Conservation (phyloP, 2,113 vertebrate genomes). For the Chaetodon auriga region DNA sequence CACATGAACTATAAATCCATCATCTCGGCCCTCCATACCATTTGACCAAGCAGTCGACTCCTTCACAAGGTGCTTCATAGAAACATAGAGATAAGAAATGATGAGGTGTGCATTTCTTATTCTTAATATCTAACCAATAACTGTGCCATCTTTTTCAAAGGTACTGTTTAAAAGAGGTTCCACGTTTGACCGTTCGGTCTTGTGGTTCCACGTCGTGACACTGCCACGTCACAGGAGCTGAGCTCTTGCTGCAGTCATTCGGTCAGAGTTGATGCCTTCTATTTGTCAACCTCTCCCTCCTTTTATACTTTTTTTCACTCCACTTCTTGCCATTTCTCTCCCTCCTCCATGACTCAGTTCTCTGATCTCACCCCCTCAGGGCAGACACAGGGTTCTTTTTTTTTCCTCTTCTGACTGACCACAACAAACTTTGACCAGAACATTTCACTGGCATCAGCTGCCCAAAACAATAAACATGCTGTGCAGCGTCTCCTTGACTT, state of each 20-base stretch:
- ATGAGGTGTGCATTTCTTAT: constrained; percentile 14
- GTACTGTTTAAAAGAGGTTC: constrained; percentile 5
- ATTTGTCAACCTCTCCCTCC: constrained; percentile 36
- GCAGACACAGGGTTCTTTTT: constrained; percentile 8
- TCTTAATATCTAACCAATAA: constrained; percentile 4
- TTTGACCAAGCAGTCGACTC: constrained; percentile 34
- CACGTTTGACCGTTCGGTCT: constrained; percentile 5
- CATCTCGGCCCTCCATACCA: constrained; percentile 30
- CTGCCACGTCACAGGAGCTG: constrained; percentile 17
- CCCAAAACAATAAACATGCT: constrained; percentile 63
- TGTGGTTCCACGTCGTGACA: not conserved
- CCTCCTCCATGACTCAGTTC: constrained; percentile 47
- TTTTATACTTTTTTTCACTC: constrained; percentile 15
- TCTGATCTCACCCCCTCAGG: constrained; percentile 46
- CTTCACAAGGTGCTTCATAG: constrained; percentile 34
- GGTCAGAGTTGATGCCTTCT: constrained; percentile 58
- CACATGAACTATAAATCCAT: constrained; percentile 57
- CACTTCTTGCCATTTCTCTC: not conserved
- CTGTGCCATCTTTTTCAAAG: not conserved
- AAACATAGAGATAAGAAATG: constrained; percentile 34
- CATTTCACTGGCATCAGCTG: constrained; percentile 60
- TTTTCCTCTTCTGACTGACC: constrained; percentile 41
- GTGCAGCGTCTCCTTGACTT: constrained; percentile 57
- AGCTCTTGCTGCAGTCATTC: constrained; percentile 21
- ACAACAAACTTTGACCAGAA: constrained; percentile 75